These are phyloP conservation scores for rat (Rattus norvegicus) DNA, from an alignment of 2,113 vertebrate species.

Conservation along the genomic window GRCr8 NC_086039.1:118123001-118123500, in stretches of 20 bases:
- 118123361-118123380: not conserved
- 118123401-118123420: not conserved
- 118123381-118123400: not conserved
- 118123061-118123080: conserved; percentile 13
- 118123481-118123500: not conserved
- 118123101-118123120: not conserved
- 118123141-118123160: not conserved
- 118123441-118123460: conserved; percentile 22
- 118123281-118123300: not conserved
- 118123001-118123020: not conserved
- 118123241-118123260: conserved; percentile 1
- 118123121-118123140: conserved; percentile 9
- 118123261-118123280: not conserved
- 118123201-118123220: not conserved
- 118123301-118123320: not conserved
- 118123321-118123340: not conserved
- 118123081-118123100: conserved; percentile 28
- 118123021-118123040: conserved; percentile 4
- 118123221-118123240: conserved; percentile 39
- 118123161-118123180: conserved; percentile 35
- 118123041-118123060: conserved; percentile 26
- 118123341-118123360: not conserved
- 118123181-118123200: conserved; percentile 41
- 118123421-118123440: not conserved
- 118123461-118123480: conserved; percentile 32